Evolutionary conservation across 2,888 invertebrate species (phyloP).

Genomic region (Thymelicus acteon): DNA sequence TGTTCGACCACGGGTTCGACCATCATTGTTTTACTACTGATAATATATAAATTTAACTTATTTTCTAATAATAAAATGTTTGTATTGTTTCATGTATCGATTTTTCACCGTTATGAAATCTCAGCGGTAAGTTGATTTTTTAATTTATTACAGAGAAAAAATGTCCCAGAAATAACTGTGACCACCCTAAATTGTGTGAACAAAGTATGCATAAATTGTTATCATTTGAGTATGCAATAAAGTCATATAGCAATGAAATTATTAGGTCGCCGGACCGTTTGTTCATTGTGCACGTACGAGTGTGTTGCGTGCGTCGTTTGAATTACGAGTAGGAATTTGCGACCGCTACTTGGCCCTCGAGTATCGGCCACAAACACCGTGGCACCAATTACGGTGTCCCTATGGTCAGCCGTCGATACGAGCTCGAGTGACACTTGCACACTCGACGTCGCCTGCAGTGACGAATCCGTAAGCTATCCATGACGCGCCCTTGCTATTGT

Average conservation of each 20-base stretch:
- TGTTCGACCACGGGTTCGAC: too few species aligned
- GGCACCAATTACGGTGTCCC: slow-evolving; percentile 77
- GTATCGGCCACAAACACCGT: slow-evolving; percentile 61
- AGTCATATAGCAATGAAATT: slow-evolving; percentile 65
- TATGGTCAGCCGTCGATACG: slow-evolving; percentile 58
- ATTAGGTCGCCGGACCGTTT: slow-evolving; percentile 79
- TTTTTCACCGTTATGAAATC: slow-evolving; percentile 47
- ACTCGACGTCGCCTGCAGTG: slow-evolving; percentile 64
- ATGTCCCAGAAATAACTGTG: slow-evolving; percentile 14
- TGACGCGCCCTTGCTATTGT: slow-evolving; percentile 68
- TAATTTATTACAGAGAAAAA: slow-evolving; percentile 20
- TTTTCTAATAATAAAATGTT: slow-evolving; percentile 40
- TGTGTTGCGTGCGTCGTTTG: slow-evolving; percentile 66
- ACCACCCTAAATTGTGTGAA: slow-evolving; percentile 15
- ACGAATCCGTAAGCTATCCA: slow-evolving; percentile 71
- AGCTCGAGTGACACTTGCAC: slow-evolving; percentile 58
- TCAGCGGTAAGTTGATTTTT: slow-evolving; percentile 72
- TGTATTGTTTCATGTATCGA: slow-evolving; percentile 79
- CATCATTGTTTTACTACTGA: too few species aligned
- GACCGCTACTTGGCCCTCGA: slow-evolving; percentile 81
- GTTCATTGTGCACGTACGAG: slow-evolving; percentile 72
- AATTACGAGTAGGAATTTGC: slow-evolving; percentile 83
- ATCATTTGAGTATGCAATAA: slow-evolving; percentile 51
- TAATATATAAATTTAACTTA: not conserved
- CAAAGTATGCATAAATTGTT: slow-evolving; percentile 40